Evolutionary conservation across 1,140 invertebrate genomes (phyloP).

Genomic region (Halyomorpha halys): DNA sequence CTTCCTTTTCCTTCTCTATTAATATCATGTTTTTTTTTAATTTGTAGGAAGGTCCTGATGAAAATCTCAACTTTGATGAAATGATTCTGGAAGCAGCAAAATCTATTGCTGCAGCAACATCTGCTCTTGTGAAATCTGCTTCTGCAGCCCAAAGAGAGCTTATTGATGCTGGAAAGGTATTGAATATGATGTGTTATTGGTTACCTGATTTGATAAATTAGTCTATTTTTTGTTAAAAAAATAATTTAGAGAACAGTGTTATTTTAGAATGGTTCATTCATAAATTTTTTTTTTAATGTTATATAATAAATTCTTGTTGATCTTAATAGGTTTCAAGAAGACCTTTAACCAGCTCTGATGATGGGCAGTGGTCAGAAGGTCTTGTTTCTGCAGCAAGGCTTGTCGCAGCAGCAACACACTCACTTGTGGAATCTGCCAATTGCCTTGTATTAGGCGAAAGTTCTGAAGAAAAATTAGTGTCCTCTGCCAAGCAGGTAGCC

Average conservation of each 20-base stretch:
- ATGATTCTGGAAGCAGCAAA: conserved; percentile 98
- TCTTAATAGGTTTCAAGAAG: conserved; percentile 56
- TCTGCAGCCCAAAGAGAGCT: conserved; percentile 91
- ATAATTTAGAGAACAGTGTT: too few species aligned
- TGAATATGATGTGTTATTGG: background rate
- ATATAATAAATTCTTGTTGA: background rate
- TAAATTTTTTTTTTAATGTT: background rate
- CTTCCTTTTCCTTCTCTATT: background rate
- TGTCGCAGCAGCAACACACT: conserved; percentile 94
- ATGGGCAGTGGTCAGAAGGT: conserved; percentile 98
- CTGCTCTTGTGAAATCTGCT: conserved; percentile 90
- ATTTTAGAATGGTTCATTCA: too few species aligned
- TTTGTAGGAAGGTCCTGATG: conserved; percentile 69
- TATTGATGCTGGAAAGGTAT: conserved; percentile 61
- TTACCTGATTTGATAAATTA: too few species aligned
- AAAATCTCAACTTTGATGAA: conserved; percentile 94
- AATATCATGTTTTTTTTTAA: conserved; percentile 21
- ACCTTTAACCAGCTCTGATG: conserved; percentile 73
- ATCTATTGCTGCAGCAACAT: conserved; percentile 92
- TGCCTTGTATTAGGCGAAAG: conserved; percentile 88
- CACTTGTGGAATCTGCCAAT: conserved; percentile 93
- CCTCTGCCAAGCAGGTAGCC: conserved; percentile 93
- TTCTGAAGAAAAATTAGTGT: conserved; percentile 92
- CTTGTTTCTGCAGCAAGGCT: conserved; percentile 70
- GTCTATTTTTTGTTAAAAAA: too few species aligned